A percentile compares a stretch with the other conserved stretches of the same genome.
Conservation (phyloP, 1,140 invertebrate genomes). For the Dendrolimus kikuchii region DNA sequence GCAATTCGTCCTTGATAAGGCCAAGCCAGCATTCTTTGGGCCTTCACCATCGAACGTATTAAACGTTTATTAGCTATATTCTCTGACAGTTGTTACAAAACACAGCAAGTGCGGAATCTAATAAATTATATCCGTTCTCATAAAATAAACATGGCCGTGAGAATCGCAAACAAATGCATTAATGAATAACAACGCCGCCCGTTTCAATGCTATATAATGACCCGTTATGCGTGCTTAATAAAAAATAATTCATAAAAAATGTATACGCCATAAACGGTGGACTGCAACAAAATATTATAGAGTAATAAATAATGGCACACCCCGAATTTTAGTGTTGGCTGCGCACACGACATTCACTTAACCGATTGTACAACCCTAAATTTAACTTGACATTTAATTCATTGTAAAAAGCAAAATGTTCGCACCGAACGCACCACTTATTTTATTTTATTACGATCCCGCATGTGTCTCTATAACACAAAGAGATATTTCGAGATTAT, state of each 20-base stretch:
- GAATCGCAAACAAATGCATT: conserved; percentile 53
- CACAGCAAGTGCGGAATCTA: too few species aligned
- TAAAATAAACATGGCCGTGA: conserved; percentile 40
- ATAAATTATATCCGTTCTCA: conserved; percentile 2
- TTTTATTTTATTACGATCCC: conserved; percentile 55
- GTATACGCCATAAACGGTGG: conserved; percentile 38
- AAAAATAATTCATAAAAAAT: conserved; percentile 61
- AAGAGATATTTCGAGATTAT: conserved; percentile 62
- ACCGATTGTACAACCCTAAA: conserved; percentile 58
- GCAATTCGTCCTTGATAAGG: too few species aligned
- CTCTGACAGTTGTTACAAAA: too few species aligned
- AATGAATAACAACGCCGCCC: conserved; percentile 44
- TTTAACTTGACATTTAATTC: conserved; percentile 63
- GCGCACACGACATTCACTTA: conserved; percentile 43
- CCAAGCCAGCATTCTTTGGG: too few species aligned
- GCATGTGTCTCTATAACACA: conserved; percentile 59
- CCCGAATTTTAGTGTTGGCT: conserved; percentile 53
- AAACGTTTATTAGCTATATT: too few species aligned
- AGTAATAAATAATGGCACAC: conserved; percentile 66
- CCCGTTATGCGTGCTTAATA: conserved; percentile 48
- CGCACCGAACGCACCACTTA: conserved; percentile 35
- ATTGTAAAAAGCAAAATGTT: conserved; percentile 53
- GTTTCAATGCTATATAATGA: conserved; percentile 54
- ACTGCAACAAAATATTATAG: conserved; percentile 57
- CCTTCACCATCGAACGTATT: too few species aligned